These are phyloP conservation scores for Lamellibrachia satsuma DNA, from an alignment of 2,888 invertebrate species.

Conservation along the genomic window DNA sequence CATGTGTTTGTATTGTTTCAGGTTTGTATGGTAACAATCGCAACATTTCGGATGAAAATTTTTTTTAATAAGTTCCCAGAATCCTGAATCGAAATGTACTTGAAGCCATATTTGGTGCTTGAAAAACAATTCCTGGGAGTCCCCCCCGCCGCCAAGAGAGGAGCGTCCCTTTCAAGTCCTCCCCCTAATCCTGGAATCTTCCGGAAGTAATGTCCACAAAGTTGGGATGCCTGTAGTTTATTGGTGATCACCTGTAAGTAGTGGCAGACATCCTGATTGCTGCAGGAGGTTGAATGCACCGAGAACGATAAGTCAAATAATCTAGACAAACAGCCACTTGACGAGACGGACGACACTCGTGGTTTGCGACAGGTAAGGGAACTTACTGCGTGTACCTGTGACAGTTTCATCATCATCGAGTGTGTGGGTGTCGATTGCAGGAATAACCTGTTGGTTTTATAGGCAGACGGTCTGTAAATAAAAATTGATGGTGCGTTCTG, in stretches of 20 bases:
- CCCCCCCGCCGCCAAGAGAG: too few species aligned
- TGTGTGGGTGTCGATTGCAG: background rate
- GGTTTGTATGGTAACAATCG: too few species aligned
- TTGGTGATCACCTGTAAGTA: background rate
- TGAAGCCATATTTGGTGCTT: too few species aligned
- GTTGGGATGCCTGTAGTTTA: background rate
- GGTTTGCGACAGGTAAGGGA: constrained; percentile 1
- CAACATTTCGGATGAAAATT: too few species aligned
- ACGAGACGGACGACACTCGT: background rate
- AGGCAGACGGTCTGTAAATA: background rate
- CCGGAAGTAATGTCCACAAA: too few species aligned
- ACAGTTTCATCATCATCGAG: background rate
- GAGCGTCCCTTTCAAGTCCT: too few species aligned
- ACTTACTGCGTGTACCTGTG: background rate
- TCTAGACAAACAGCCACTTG: background rate
- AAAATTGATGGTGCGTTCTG: background rate
- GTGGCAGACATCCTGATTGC: background rate
- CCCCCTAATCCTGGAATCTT: too few species aligned
- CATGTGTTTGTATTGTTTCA: too few species aligned
- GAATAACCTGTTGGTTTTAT: background rate
- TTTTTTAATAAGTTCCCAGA: too few species aligned
- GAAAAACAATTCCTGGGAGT: too few species aligned
- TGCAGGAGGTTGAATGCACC: background rate
- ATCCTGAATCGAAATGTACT: too few species aligned
- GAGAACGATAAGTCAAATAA: background rate